Conservation (phyloP, 2,888 invertebrate species). For the Willowsia nigromaculata region DNA sequence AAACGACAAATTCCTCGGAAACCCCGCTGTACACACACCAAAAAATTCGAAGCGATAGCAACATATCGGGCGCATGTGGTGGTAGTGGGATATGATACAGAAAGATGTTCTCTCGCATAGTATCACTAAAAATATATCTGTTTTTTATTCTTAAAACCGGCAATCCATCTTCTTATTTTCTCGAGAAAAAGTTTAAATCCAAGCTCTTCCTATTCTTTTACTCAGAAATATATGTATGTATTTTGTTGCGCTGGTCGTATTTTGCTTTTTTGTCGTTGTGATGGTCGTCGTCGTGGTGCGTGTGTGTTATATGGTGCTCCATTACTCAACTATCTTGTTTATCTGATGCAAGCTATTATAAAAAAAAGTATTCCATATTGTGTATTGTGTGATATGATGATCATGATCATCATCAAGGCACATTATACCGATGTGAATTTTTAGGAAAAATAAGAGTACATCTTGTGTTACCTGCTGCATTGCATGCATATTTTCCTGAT, state of each 20-base stretch:
- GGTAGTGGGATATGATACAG: background rate
- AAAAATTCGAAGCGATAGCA: conserved; percentile 3
- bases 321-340: conserved; percentile 26
- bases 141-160: conserved; percentile 30
- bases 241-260: background rate
- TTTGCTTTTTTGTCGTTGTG: conserved; percentile 26
- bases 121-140: background rate
- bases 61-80: background rate
- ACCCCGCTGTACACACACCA: conserved; percentile 62
- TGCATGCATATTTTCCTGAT: conserved; percentile 30
- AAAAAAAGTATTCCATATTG: background rate
- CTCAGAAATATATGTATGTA: background rate
- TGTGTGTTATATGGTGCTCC: conserved; percentile 25
- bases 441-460: background rate
- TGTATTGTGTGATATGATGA: background rate
- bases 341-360: background rate
- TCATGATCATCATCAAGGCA: background rate
- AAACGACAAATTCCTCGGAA: conserved; percentile 71
- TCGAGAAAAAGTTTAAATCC: background rate
- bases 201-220: conserved; percentile 1
- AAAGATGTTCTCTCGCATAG: background rate
- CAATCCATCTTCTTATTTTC: conserved; percentile 35
- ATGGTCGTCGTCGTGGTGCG: background rate
- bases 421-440: background rate
- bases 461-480: conserved; percentile 8